Evolutionary conservation across 1,140 invertebrate genomes (phyloP).

Genomic region (Lamellibrachia luymesi): DNA sequence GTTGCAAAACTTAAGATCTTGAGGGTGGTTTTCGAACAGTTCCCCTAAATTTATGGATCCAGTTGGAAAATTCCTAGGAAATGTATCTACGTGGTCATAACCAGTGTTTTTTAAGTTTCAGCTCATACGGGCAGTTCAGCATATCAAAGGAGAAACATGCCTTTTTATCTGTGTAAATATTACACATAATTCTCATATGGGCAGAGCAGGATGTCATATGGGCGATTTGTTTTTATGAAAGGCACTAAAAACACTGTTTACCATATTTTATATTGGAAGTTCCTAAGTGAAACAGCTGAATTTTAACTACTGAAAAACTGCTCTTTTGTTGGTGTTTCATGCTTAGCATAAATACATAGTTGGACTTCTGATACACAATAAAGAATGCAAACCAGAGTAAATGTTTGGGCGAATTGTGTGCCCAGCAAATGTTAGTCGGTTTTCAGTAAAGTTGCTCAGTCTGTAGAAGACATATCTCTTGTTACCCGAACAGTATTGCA

Average conservation of each 20-base stretch:
- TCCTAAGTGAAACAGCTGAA: too few relatives aligned
- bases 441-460: not conserved
- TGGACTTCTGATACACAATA: not conserved
- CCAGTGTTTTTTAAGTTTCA: not conserved
- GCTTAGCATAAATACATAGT: not conserved
- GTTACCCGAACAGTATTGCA: not conserved
- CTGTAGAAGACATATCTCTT: not conserved
- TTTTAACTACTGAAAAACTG: too few relatives aligned
- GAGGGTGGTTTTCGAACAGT: not conserved
- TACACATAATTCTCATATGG: too few relatives aligned
- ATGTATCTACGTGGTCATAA: too few relatives aligned
- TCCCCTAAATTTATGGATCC: not conserved
- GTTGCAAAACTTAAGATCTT: not conserved
- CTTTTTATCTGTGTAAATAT: too few relatives aligned
- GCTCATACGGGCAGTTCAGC: not conserved
- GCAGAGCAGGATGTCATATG: too few relatives aligned
- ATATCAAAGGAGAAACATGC: too few relatives aligned
- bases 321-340: not conserved
- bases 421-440: not conserved
- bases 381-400: not conserved
- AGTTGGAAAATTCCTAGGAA: too few relatives aligned
- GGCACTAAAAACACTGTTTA: too few relatives aligned
- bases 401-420: not conserved
- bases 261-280: too few relatives aligned
- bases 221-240: too few relatives aligned